These are phyloP conservation scores for Takifugu ocellatus DNA, from an alignment of 2,797 vertebrate genomes.

Conservation along the genomic window DNA sequence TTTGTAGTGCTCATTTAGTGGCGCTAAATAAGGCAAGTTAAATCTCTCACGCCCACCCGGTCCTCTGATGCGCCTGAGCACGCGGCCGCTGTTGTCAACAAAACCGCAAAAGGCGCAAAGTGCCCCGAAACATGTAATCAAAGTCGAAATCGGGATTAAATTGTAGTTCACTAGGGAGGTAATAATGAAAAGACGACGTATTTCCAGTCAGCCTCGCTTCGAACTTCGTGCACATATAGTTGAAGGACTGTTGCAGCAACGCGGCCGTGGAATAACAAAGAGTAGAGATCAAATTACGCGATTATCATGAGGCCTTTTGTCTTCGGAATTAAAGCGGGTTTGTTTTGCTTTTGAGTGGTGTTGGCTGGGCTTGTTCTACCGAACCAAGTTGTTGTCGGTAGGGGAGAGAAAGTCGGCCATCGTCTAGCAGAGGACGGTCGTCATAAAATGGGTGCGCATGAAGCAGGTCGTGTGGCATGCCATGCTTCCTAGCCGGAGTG, in stretches of 20 bases:
- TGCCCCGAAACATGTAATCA: neutral
- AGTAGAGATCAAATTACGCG: conserved; percentile 67
- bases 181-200: neutral
- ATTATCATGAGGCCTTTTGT: neutral
- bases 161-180: neutral
- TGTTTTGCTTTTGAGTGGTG: conserved; percentile 2
- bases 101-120: conserved; percentile 34
- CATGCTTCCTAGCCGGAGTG: conserved; percentile 75
- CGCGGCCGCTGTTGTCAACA: conserved; percentile 69
- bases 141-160: neutral
- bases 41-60: conserved; percentile 72
- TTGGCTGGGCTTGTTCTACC: conserved; percentile 6
- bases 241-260: conserved; percentile 55
- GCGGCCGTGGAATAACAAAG: conserved; percentile 67
- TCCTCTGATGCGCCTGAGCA: conserved; percentile 56
- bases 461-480: conserved; percentile 72
- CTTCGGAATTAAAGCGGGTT: accelerated
- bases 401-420: conserved; percentile 22
- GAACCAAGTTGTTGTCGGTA: neutral
- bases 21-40: conserved; percentile 54
- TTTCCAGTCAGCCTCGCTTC: conserved; percentile 2
- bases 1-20: neutral
- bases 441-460: conserved; percentile 76
- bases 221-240: conserved; percentile 64
- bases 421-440: conserved; percentile 58